phyloP scores from a whole-genome alignment of 2,113 vertebrate species.

The Silurus glanis region DNA sequence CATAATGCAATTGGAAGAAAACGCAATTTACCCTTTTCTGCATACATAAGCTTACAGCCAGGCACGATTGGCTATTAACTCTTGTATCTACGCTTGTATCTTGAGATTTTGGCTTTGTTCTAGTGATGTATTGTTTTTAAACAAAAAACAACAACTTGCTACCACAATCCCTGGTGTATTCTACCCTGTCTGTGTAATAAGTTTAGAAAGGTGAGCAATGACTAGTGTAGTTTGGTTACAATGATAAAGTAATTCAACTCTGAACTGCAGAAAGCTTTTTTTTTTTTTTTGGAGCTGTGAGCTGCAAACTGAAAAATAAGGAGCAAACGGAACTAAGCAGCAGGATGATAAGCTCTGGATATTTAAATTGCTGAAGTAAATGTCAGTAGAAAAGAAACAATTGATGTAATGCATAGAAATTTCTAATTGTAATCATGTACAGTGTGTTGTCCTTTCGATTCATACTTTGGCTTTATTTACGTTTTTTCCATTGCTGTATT shows the following conservation, averaged over 20 bases:
- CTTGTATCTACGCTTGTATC: too few species aligned
- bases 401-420: background rate
- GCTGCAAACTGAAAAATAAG: background rate
- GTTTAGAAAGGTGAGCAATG: background rate
- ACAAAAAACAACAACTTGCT: too few species aligned
- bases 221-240: background rate
- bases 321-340: background rate
- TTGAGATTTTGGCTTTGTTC: too few species aligned
- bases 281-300: background rate
- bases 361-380: background rate
- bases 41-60: too few species aligned
- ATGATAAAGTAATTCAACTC: background rate
- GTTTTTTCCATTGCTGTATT: background rate
- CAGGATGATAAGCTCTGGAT: background rate
- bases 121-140: too few species aligned
- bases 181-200: background rate
- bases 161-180: background rate
- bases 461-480: background rate
- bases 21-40: too few species aligned
- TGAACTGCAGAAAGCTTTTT: background rate
- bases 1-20: too few species aligned
- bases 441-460: background rate
- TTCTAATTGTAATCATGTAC: background rate
- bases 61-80: too few species aligned
- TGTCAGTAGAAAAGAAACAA: background rate